These are phyloP conservation scores for Autographa gamma DNA, from an alignment of 2,888 invertebrate species.

Conservation along the genomic window DNA sequence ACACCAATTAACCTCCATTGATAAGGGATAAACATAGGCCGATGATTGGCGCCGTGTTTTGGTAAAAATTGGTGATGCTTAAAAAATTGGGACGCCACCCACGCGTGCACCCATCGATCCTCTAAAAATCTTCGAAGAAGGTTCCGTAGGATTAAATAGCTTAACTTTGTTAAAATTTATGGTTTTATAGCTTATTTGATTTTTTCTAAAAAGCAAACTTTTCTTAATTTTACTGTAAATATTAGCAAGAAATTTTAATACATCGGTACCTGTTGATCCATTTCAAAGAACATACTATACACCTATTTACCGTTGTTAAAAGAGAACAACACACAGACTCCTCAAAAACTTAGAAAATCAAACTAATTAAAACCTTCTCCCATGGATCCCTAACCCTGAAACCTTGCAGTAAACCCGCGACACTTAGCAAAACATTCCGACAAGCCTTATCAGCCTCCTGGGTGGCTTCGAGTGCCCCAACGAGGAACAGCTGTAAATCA, in stretches of 20 bases:
- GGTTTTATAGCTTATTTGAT: too few species aligned
- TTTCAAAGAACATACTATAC: too few species aligned
- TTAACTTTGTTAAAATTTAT: too few species aligned
- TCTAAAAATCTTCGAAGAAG: conserved; percentile 36
- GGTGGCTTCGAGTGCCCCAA: conserved; percentile 64
- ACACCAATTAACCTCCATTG: conserved; percentile 78
- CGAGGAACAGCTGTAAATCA: conserved; percentile 45
- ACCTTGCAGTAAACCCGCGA: conserved; percentile 38
- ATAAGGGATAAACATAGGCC: conserved; percentile 71
- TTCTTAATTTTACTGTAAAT: too few species aligned
- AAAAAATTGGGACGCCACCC: conserved; percentile 69
- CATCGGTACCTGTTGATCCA: too few species aligned
- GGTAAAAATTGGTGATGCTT: conserved; percentile 58
- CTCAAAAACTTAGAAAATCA: neutral
- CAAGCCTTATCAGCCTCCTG: conserved; percentile 61
- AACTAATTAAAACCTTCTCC: neutral
- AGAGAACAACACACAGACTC: too few species aligned
- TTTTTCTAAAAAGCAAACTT: neutral
- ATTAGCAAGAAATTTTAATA: too few species aligned
- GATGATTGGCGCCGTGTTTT: conserved; percentile 73
- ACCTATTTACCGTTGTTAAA: too few species aligned
- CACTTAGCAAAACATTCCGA: conserved; percentile 58
- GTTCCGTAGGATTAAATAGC: conserved; percentile 52
- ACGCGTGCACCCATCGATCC: conserved; percentile 50
- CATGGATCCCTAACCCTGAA: conserved; percentile 55